phyloP scores from a whole-genome alignment of 2,888 invertebrate genomes.

The Andrena marginata region DNA sequence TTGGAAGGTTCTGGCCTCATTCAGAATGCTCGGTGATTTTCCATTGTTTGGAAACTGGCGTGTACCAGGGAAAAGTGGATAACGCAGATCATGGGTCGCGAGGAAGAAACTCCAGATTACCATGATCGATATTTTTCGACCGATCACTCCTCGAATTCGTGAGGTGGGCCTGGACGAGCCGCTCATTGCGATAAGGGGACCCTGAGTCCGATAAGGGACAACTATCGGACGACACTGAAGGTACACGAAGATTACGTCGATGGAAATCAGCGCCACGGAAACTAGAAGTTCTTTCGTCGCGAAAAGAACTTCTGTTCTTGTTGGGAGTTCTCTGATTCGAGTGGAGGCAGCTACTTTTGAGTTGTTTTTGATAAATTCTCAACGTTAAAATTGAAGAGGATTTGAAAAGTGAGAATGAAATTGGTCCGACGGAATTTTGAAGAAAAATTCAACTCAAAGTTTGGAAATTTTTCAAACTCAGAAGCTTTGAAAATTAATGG shows the following conservation, averaged over 20 bases:
- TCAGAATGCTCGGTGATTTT: not conserved
- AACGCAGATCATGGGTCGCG: not conserved
- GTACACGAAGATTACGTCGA: not conserved
- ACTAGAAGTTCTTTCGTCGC: not conserved
- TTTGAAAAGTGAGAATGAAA: too few species aligned
- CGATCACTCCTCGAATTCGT: slow-evolving; percentile 34
- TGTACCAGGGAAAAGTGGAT: not conserved
- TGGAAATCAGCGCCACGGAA: not conserved
- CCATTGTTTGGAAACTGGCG: not conserved
- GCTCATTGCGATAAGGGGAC: slow-evolving; percentile 45
- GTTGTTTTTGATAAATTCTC: too few species aligned
- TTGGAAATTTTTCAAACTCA: not conserved
- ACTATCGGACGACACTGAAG: slow-evolving; percentile 12
- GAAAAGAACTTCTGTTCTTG: not conserved
- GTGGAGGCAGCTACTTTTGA: not conserved
- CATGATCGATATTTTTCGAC: slow-evolving; percentile 6
- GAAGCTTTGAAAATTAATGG: not conserved
- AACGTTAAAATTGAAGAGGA: too few species aligned
- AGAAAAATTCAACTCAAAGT: not conserved
- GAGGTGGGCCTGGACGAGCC: slow-evolving; percentile 40
- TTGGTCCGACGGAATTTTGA: too few species aligned
- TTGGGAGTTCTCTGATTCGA: not conserved
- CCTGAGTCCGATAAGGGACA: slow-evolving; percentile 37
- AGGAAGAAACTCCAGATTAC: slow-evolving; percentile 18
- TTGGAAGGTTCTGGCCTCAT: not conserved